phyloP scores from a whole-genome alignment of 2,797 vertebrate genomes.

The Oryzias sinensis region DNA sequence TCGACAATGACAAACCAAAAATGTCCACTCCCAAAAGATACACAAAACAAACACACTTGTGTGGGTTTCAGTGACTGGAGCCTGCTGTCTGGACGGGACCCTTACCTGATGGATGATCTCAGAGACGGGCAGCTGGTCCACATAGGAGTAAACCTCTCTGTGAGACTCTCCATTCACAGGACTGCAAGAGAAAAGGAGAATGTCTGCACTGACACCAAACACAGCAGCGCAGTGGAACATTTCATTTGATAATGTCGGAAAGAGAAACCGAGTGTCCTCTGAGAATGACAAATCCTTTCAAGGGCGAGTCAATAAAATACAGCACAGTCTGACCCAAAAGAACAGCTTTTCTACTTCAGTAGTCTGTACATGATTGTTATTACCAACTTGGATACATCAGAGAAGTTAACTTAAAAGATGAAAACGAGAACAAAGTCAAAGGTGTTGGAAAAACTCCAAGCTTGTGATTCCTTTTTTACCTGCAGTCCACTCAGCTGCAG shows the following conservation, averaged over 20 bases:
- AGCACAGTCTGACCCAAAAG: too few species aligned
- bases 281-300: too few species aligned
- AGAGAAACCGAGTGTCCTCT: too few species aligned
- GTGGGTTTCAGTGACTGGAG: background rate
- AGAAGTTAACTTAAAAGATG: too few species aligned
- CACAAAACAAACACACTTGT: background rate
- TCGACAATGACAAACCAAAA: background rate
- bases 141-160: conserved; percentile 78
- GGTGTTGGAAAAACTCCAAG: conserved; percentile 1
- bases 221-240: conserved; percentile 8
- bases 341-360: too few species aligned
- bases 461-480: background rate
- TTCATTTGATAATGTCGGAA: too few species aligned
- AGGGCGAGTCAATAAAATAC: too few species aligned
- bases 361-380: too few species aligned
- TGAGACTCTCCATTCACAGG: conserved; percentile 52
- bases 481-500: background rate
- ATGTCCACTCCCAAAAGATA: too few species aligned
- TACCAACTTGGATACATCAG: too few species aligned
- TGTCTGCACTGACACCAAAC: conserved; percentile 15
- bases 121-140: conserved; percentile 91
- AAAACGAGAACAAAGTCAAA: background rate
- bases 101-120: conserved; percentile 96
- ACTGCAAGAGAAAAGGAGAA: conserved; percentile 51
- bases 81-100: background rate